Conservation (phyloP, 2,113 vertebrate genomes). For the Marmota monax region DNA sequence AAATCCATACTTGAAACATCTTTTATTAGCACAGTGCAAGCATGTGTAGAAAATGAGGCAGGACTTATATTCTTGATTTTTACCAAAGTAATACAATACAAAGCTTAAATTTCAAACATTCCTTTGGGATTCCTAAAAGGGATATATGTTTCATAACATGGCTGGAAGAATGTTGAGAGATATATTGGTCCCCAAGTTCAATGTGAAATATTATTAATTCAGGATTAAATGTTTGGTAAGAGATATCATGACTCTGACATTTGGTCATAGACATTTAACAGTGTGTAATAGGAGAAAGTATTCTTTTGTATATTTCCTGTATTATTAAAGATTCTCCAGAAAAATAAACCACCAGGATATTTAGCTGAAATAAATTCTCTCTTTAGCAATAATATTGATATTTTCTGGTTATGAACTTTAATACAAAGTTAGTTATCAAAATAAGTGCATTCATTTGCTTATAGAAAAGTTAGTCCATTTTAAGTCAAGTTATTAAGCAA, state of each 20-base stretch:
- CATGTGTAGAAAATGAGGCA: no score
- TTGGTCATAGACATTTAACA: background rate
- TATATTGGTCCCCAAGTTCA: background rate
- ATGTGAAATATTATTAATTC: background rate
- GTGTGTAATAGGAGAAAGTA: background rate
- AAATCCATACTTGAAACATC: background rate
- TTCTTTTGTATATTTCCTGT: background rate
- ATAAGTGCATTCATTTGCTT: background rate
- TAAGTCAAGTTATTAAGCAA: background rate
- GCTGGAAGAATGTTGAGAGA: background rate
- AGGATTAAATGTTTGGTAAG: background rate
- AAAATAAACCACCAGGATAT: background rate
- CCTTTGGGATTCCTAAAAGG: background rate
- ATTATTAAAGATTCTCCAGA: background rate
- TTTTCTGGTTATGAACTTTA: background rate
- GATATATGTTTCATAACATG: background rate
- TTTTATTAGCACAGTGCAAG: background rate
- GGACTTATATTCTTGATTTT: background rate
- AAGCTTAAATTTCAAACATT: background rate
- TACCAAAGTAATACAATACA: background rate
- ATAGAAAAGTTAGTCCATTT: background rate
- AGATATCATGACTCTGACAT: background rate
- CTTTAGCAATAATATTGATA: background rate
- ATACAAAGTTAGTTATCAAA: background rate
- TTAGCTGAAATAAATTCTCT: background rate